A percentile compares a stretch with the other conserved stretches of the same genome.
Conservation (phyloP, 2,797 vertebrate species). For the Spinus olivaceus region DNA sequence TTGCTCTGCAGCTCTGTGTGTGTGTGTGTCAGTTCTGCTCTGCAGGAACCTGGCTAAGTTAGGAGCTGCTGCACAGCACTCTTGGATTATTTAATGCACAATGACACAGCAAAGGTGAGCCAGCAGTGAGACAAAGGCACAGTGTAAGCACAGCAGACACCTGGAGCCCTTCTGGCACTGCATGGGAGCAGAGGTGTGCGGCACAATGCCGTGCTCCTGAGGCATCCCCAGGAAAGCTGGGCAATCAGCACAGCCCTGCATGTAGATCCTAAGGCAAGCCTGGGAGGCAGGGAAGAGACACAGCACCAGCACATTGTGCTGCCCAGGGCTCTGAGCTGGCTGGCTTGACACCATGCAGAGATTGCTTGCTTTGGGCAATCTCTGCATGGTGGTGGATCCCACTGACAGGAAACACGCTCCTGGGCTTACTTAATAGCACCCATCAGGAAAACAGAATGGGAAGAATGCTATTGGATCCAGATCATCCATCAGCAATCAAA, state of each 20-base stretch:
- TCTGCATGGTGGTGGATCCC: fast-evolving
- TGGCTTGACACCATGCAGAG: background rate
- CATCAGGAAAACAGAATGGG: background rate
- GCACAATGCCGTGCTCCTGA: background rate
- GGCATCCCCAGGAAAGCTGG: background rate
- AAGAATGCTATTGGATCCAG: background rate
- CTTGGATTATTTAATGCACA: background rate
- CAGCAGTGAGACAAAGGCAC: background rate
- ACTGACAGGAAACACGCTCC: background rate
- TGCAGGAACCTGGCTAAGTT: background rate
- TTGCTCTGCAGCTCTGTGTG: background rate
- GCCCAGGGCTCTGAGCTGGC: background rate
- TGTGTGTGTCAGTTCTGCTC: background rate
- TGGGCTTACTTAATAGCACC: background rate
- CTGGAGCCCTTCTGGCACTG: background rate
- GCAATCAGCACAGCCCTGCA: background rate
- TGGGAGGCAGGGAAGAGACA: background rate
- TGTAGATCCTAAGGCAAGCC: fast-evolving
- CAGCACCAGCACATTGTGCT: background rate
- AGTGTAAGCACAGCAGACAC: background rate
- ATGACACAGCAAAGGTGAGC: background rate
- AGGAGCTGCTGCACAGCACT: background rate
- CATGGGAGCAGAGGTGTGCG: background rate
- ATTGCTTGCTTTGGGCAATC: background rate
- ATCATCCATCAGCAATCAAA: background rate